These are phyloP conservation scores for Nixonia krombeini DNA, from an alignment of 1,140 invertebrate species.

Conservation along the genomic window DNA sequence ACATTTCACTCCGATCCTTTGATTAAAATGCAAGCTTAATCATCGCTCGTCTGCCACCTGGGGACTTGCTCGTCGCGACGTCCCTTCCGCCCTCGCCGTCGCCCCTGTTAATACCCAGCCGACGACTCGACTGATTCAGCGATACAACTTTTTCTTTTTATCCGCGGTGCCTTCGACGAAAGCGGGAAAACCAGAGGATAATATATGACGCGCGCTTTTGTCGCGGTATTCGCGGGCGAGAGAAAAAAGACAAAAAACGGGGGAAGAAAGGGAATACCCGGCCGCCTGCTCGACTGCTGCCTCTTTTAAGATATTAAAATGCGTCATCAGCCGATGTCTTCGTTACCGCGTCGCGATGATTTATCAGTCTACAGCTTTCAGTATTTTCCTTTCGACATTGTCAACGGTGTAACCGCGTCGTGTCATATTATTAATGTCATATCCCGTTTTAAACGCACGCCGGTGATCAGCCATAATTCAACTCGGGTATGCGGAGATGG, in stretches of 20 bases:
- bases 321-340: slow-evolving; percentile 67
- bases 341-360: slow-evolving; percentile 59
- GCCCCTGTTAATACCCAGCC: slow-evolving; percentile 7
- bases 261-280: slow-evolving; percentile 15
- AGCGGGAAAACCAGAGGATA: slow-evolving; percentile 60
- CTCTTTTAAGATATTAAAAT: slow-evolving; percentile 70
- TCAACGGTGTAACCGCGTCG: no score
- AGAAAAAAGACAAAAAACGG: slow-evolving; percentile 22
- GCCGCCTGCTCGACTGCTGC: slow-evolving; percentile 24
- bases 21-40: slow-evolving; percentile 67
- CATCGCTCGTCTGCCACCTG: slow-evolving; percentile 32
- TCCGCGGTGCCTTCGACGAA: slow-evolving; percentile 41
- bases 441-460: no score
- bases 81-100: slow-evolving; percentile 1
- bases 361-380: slow-evolving; percentile 18
- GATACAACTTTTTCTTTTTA: slow-evolving; percentile 40
- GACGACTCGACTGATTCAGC: slow-evolving; percentile 20
- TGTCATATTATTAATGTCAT: no score
- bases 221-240: slow-evolving; percentile 35
- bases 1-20: slow-evolving; percentile 68
- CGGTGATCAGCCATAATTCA: no score
- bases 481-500: no score
- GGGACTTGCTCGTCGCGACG: slow-evolving; percentile 26
- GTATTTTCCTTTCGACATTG: not conserved
- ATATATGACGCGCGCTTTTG: slow-evolving; percentile 63